Percentiles rank a stretch among this genome's conserved stretches.
phyloP scores from a whole-genome alignment of 2,888 invertebrate genomes.

The Bembecia ichneumoniformis region DNA sequence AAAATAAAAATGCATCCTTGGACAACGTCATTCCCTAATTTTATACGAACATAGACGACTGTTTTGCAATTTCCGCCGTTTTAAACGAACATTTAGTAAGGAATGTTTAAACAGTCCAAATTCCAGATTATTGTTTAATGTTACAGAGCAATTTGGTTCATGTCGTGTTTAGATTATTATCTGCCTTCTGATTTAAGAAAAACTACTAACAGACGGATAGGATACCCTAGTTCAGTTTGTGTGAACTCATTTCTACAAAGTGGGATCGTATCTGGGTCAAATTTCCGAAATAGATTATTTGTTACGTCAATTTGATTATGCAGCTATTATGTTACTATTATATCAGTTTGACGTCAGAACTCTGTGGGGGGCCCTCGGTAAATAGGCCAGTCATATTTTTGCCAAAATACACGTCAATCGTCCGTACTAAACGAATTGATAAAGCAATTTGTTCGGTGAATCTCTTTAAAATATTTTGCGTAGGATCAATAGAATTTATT shows the following conservation, averaged over 20 bases:
- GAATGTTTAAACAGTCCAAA: neutral
- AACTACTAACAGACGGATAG: no score
- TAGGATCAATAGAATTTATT: no score
- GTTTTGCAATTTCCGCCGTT: neutral
- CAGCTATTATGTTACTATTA: slow-evolving; percentile 6
- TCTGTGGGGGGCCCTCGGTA: slow-evolving; percentile 33
- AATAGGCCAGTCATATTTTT: slow-evolving; percentile 57
- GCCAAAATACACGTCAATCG: slow-evolving; percentile 41
- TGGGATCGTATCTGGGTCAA: no score
- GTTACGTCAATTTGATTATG: slow-evolving; percentile 1
- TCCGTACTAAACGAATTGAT: slow-evolving; percentile 1
- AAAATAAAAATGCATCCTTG: slow-evolving; percentile 13
- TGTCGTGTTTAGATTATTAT: neutral
- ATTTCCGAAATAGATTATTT: no score
- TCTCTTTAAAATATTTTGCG: no score
- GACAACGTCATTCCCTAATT: slow-evolving; percentile 1
- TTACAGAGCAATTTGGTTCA: neutral
- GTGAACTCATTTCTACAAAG: no score
- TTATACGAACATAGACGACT: neutral
- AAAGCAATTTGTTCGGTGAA: no score
- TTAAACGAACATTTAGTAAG: neutral
- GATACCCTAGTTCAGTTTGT: no score
- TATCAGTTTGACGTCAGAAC: slow-evolving; percentile 53
- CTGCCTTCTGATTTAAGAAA: neutral
- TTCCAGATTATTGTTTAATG: neutral